phyloP scores from a whole-genome alignment of 1,140 invertebrate genomes.

The Maniola jurtina region DNA sequence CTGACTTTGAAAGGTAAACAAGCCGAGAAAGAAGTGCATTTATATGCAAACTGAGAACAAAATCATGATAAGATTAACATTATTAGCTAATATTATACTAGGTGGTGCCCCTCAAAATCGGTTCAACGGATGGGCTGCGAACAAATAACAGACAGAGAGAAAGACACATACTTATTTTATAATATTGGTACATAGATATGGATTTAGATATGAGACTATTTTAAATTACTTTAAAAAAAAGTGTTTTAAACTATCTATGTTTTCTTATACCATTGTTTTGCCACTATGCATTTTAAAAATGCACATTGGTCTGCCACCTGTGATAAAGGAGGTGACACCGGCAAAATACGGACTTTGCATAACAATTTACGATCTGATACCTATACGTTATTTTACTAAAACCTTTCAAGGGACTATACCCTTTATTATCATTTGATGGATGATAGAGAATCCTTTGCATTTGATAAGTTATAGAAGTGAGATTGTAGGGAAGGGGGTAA shows the following conservation, averaged over 20 bases:
- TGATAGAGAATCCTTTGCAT: not conserved
- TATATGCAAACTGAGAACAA: no score
- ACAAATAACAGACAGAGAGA: no score
- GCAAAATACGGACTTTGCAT: constrained; percentile 32
- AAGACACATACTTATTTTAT: no score
- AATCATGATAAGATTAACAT: no score
- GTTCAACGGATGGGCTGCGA: no score
- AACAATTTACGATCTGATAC: constrained; percentile 29
- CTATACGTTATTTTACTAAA: constrained; percentile 12
- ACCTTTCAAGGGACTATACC: constrained; percentile 4
- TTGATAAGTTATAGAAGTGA: not conserved
- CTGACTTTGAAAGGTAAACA: no score
- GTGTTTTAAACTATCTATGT: not conserved
- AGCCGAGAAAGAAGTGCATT: no score
- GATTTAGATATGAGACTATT: no score
- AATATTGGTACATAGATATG: no score
- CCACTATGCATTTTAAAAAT: constrained; percentile 42
- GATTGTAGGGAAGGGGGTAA: constrained; percentile 5
- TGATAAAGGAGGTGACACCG: constrained; percentile 63
- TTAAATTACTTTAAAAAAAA: no score
- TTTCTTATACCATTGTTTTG: not conserved
- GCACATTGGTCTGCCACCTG: constrained; percentile 39
- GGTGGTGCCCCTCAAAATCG: no score
- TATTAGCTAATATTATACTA: no score
- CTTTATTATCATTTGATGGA: not conserved